Evolutionary conservation across 2,888 invertebrate genomes (phyloP), one percentile per base, ranked within the genome.

Genomic region (Lasioglossum calceatum): DNA sequence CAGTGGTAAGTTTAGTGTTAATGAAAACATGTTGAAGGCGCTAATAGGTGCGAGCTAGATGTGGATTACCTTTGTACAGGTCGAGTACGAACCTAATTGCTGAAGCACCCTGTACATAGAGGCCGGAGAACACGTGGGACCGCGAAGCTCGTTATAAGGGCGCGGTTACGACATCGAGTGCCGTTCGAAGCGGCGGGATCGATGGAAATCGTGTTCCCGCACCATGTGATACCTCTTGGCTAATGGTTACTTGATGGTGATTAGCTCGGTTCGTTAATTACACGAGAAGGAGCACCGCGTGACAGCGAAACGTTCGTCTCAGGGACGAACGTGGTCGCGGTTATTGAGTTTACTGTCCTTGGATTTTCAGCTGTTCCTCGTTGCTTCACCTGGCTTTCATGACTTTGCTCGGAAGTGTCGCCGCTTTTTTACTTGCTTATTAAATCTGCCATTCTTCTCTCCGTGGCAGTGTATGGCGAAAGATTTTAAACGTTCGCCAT

Each of bases 81-180:
- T 32, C 16, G 61, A 61, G n/a, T 32, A 16, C 16, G 64, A 64
- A 32, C 64, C 14, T 16, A 32, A 32, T 64, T 32, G 7, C 32
- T 64, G 64, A 16, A 32, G 16, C 64, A 16, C 32, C 32, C 64
- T 64, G 64, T 64, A 64, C 32, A 16, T 3, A 54, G 36, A n/a
- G 27, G 58, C n/a, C 44, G 44, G 47, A 54, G 50, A 84, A 87
- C 76, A 79, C 71, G 70, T 84, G 58, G 79, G 81, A 72, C 61
- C 81, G 70, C 12, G 81, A 78, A 85, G 86, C 88, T 88, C 67
- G 82, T 75, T 76, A 64, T 85, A 84, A 89, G 87, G 91, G 77
- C 70, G 87, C 87, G 84, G 79, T 88, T 87, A 78, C 81, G 80
- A 74, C 79, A 86, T 84, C 73, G 64, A n/a, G 32, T 27, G 54